Conservation (phyloP, 2,888 invertebrate species). For the Oscheius myriophilus region DNA sequence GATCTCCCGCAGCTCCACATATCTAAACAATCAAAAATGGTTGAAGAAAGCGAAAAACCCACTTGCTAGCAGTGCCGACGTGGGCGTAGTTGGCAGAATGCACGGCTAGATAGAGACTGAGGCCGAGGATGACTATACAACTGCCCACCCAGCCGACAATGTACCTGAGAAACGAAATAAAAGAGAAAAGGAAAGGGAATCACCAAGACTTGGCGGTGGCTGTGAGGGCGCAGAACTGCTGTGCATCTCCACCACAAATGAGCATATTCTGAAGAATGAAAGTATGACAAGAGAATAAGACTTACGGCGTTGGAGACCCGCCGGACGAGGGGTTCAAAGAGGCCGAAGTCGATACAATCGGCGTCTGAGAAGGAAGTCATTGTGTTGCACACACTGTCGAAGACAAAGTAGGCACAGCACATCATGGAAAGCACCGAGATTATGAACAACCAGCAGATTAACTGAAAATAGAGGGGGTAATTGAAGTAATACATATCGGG, state of each 20-base stretch:
- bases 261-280: conserved; percentile 53
- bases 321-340: conserved; percentile 60
- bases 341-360: conserved; percentile 64
- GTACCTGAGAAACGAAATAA: conserved; percentile 18
- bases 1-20: conserved; percentile 47
- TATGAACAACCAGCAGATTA: conserved; percentile 60
- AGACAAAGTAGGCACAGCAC: conserved; percentile 59
- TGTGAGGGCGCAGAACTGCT: conserved; percentile 68
- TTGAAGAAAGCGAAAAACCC: background rate
- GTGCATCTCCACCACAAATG: conserved; percentile 67
- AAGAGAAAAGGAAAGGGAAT: background rate
- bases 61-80: conserved; percentile 91
- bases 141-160: conserved; percentile 54
- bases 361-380: conserved; percentile 76
- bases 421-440: conserved; percentile 59
- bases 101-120: conserved; percentile 90
- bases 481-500: too few species aligned
- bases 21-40: conserved; percentile 27
- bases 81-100: conserved; percentile 93
- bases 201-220: conserved; percentile 63
- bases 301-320: conserved; percentile 51
- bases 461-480: too few species aligned
- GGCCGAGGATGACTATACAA: conserved; percentile 55
- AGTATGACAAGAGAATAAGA: conserved; percentile 8
- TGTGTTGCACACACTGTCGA: conserved; percentile 55